Conservation (phyloP, 2,888 invertebrate genomes). For the Temnothorax unifasciatus region DNA sequence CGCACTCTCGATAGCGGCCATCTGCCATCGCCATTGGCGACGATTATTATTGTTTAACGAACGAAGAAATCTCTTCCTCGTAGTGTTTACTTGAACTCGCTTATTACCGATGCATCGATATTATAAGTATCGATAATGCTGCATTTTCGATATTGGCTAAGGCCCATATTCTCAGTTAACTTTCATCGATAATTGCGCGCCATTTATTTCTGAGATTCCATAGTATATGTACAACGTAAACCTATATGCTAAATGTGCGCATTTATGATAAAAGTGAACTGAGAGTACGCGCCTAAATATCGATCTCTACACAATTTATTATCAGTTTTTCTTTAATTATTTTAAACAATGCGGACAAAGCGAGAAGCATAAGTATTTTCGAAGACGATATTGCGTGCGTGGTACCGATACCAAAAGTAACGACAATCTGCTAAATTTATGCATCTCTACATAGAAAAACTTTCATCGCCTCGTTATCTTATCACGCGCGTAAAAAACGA, state of each 20-base stretch:
- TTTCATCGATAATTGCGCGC: no score
- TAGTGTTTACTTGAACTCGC: background rate
- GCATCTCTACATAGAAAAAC: background rate
- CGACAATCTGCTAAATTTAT: background rate
- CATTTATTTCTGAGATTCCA: no score
- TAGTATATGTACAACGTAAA: no score
- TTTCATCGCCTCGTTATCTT: slow-evolving; percentile 33
- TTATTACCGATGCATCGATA: slow-evolving; percentile 1
- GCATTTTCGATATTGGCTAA: background rate
- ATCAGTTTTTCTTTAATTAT: background rate
- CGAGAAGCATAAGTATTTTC: background rate
- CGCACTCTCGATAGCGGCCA: slow-evolving; percentile 63
- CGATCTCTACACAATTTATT: background rate
- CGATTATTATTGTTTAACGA: slow-evolving; percentile 49
- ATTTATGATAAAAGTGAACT: no score
- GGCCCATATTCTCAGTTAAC: no score
- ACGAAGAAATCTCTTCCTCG: background rate
- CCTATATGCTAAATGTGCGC: no score
- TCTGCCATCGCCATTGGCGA: slow-evolving; percentile 54
- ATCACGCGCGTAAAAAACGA: slow-evolving; percentile 31
- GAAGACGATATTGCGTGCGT: background rate
- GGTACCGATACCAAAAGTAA: background rate
- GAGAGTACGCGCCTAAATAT: background rate
- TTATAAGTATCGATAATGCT: background rate
- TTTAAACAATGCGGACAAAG: background rate